Conservation (phyloP, 2,888 invertebrate species). For the Apodemia mormo region DNA sequence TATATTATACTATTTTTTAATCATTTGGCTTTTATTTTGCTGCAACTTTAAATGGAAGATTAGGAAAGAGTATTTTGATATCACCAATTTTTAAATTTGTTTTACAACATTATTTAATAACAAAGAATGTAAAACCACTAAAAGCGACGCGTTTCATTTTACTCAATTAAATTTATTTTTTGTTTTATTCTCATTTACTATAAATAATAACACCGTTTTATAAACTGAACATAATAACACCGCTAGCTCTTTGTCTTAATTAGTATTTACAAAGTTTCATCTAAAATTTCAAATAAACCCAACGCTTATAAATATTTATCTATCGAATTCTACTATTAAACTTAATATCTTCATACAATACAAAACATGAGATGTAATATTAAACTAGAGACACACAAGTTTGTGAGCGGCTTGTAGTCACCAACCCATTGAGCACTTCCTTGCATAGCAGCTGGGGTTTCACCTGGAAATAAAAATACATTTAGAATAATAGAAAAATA, state of each 20-base stretch:
- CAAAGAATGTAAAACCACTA: no score
- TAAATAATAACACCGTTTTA: no score
- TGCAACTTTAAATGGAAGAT: no score
- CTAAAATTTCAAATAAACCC: constrained; percentile 15
- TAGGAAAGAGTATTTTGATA: no score
- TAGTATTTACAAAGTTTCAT: constrained; percentile 18
- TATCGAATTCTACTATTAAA: constrained; percentile 14
- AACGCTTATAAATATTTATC: constrained; percentile 16
- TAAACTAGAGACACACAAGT: constrained; percentile 38
- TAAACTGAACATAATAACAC: background rate
- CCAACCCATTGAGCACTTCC: constrained; percentile 81
- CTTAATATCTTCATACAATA: constrained; percentile 33
- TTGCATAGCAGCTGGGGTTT: constrained; percentile 93
- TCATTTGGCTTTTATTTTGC: no score
- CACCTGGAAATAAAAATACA: constrained; percentile 81
- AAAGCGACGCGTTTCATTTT: no score
- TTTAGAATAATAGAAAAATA: background rate
- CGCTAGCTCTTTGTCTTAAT: background rate
- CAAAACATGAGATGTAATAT: constrained; percentile 36
- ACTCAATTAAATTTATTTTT: no score
- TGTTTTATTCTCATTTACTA: no score
- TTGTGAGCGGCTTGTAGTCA: constrained; percentile 51
- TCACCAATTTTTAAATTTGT: no score
- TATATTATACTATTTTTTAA: no score
- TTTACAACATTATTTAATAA: no score